Percentiles rank a stretch among this genome's conserved stretches.
These are phyloP conservation scores for Dunckerocampus dactyliophorus DNA, from an alignment of 2,113 vertebrate genomes.

Conservation along the genomic window DNA sequence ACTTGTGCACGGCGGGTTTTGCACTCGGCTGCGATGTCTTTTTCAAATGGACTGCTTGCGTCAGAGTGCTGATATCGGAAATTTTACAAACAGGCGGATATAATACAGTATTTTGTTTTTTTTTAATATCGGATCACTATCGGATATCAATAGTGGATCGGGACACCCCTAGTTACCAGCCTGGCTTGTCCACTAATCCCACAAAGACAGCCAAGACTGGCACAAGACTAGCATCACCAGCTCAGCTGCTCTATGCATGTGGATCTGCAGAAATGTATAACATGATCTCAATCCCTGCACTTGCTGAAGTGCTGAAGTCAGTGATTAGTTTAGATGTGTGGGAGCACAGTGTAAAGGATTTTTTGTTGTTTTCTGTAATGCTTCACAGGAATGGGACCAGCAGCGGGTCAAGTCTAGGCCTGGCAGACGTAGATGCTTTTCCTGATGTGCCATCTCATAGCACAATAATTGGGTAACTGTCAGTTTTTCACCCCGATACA, in stretches of 20 bases:
- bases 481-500: not conserved
- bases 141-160: too few relatives aligned
- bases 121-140: too few relatives aligned
- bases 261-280: slow-evolving; percentile 52
- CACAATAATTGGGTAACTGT: slow-evolving; percentile 80
- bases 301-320: slow-evolving; percentile 33
- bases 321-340: slow-evolving; percentile 11
- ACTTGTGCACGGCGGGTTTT: too few relatives aligned
- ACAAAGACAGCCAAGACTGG: slow-evolving; percentile 23
- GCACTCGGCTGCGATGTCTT: too few relatives aligned
- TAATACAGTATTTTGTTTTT: too few relatives aligned
- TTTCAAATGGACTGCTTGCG: too few relatives aligned
- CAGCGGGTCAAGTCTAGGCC: slow-evolving; percentile 89
- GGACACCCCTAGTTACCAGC: slow-evolving; percentile 12
- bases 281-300: slow-evolving; percentile 34
- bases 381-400: slow-evolving; percentile 89
- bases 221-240: slow-evolving; percentile 28
- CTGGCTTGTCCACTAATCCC: slow-evolving; percentile 27
- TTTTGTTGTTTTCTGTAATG: slow-evolving; percentile 23
- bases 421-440: slow-evolving; percentile 88
- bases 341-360: slow-evolving; percentile 18
- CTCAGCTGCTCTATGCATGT: slow-evolving; percentile 53
- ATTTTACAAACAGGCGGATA: too few relatives aligned
- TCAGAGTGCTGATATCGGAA: too few relatives aligned
- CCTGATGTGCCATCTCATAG: slow-evolving; percentile 81